These are phyloP conservation scores for Chlamydotis undulata DNA, from an alignment of 2,113 vertebrate genomes.

Conservation along the genomic window DNA sequence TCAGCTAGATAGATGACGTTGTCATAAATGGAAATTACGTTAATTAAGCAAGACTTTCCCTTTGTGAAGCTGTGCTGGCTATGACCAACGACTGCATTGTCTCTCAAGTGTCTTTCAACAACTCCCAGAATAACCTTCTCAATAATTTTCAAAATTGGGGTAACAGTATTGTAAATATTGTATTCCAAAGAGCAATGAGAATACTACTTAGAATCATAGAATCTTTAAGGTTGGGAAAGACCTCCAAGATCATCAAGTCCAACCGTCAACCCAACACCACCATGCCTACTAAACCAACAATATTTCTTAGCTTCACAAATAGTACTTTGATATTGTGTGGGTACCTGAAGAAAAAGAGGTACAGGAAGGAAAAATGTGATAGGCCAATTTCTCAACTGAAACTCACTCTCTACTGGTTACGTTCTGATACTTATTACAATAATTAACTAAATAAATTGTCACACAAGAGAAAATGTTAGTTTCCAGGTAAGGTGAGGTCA, in stretches of 20 bases:
- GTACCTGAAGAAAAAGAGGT: not conserved
- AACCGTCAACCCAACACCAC: too few relatives aligned
- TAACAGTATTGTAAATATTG: not conserved
- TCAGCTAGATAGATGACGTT: not conserved
- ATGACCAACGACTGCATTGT: accelerated
- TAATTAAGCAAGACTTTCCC: not conserved
- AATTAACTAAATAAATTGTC: not conserved
- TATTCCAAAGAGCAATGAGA: not conserved
- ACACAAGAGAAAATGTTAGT: not conserved
- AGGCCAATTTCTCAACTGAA: not conserved
- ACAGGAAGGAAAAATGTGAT: not conserved
- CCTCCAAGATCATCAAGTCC: too few relatives aligned
- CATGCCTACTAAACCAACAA: not conserved
- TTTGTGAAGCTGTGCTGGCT: accelerated
- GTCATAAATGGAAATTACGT: not conserved
- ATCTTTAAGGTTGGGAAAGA: too few relatives aligned
- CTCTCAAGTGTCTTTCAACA: not conserved
- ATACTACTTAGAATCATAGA: not conserved
- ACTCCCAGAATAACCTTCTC: not conserved
- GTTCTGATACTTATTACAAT: not conserved
- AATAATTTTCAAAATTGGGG: not conserved
- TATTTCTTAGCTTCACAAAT: not conserved
- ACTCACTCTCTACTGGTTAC: not conserved
- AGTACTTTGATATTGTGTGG: not conserved
- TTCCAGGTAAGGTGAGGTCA: not conserved